phyloP scores from a whole-genome alignment of 2,113 vertebrate genomes.

The Oncorhynchus gorbuscha region DNA sequence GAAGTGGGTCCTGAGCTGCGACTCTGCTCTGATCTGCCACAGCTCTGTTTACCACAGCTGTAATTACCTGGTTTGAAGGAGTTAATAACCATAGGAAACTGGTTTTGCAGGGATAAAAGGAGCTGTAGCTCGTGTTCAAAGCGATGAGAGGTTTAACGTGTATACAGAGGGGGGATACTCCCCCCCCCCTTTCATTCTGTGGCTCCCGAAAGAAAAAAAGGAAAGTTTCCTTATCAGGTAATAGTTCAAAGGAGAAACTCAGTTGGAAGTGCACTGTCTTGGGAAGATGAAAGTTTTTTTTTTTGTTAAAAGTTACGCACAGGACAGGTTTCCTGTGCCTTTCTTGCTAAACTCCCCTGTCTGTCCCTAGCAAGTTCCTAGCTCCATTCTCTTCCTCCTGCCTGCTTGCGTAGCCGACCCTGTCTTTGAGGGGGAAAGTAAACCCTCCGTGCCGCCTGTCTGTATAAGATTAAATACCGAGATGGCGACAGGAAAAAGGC shows the following conservation, averaged over 20 bases:
- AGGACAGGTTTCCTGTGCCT: constrained; percentile 92
- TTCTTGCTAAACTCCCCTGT: constrained; percentile 76
- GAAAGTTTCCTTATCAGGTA: constrained; percentile 88
- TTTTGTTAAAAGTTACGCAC: constrained; percentile 88
- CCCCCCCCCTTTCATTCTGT: constrained; percentile 72
- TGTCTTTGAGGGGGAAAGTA: constrained; percentile 90
- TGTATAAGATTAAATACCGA: constrained; percentile 99
- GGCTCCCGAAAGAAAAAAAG: constrained; percentile 48
- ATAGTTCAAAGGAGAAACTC: constrained; percentile 89
- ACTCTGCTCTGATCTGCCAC: constrained; percentile 40
- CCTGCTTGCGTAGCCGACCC: constrained; percentile 74
- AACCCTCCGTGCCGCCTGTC: constrained; percentile 91
- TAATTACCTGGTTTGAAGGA: constrained; percentile 76
- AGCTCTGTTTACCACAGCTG: constrained; percentile 46
- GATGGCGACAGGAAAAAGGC: constrained; percentile 99
- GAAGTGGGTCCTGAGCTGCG: constrained; percentile 49
- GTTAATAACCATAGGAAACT: constrained; percentile 61
- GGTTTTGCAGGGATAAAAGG: too few species aligned
- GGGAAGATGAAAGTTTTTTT: constrained; percentile 93
- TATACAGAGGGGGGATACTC: constrained; percentile 76
- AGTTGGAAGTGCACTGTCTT: constrained; percentile 82
- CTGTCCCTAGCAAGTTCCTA: constrained; percentile 74
- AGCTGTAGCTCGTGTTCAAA: constrained; percentile 63
- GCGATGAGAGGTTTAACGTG: constrained; percentile 69
- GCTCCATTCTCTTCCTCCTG: constrained; percentile 69